Percentiles rank a stretch among this genome's conserved stretches.
phyloP scores from a whole-genome alignment of 2,888 invertebrate species.

The Pteria penguin region DNA sequence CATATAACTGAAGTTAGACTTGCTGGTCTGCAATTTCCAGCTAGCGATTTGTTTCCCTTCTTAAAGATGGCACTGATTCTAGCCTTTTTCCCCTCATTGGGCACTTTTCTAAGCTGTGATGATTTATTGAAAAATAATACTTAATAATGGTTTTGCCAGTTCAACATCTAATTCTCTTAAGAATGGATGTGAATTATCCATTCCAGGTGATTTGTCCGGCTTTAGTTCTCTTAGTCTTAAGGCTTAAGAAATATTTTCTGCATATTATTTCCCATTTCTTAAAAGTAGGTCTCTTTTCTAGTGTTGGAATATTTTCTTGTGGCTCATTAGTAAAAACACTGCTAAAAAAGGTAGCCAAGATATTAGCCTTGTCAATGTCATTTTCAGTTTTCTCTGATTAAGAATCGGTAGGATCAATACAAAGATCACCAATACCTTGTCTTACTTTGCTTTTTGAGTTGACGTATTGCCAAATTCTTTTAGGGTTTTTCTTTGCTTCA shows the following conservation, averaged over 20 bases:
- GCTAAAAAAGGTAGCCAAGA: too few species aligned
- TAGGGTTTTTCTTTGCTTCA: too few species aligned
- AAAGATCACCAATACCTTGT: background rate
- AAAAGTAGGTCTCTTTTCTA: too few species aligned
- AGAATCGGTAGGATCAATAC: background rate
- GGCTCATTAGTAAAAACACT: too few species aligned
- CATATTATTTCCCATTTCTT: background rate
- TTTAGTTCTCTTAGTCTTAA: too few species aligned
- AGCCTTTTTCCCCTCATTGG: background rate
- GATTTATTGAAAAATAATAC: background rate
- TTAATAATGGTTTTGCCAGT: background rate
- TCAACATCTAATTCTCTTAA: background rate
- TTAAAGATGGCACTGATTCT: background rate
- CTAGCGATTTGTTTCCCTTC: background rate
- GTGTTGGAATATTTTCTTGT: too few species aligned
- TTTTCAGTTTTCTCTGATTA: too few species aligned
- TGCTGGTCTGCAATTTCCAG: background rate
- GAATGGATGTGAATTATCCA: too few species aligned
- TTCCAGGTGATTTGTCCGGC: too few species aligned
- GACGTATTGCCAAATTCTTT: too few species aligned
- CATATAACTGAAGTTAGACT: background rate
- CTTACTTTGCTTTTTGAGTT: too few species aligned
- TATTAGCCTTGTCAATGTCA: too few species aligned
- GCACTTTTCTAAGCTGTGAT: background rate
- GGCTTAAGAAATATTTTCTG: background rate